Evolutionary conservation across 1,140 invertebrate species (phyloP), one percentile per base, ranked within the genome.

Genomic region (Copidosoma floridanum): DNA sequence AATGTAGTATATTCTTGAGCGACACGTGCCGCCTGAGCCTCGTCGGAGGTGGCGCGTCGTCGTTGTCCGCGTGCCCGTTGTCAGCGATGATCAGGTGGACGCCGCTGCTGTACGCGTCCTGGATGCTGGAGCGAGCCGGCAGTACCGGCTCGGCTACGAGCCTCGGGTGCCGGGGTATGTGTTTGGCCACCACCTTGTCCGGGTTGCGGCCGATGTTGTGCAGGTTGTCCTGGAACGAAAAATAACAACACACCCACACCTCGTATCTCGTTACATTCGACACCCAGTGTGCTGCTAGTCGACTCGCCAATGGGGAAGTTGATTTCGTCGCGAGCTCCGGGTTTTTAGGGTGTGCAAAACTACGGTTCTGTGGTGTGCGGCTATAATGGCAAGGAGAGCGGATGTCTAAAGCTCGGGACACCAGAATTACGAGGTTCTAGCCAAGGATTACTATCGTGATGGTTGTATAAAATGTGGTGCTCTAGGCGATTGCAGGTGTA

Each of bases 181-280:
- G 85, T 23, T 82, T 79, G 10, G 82, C 85, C 2, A 86, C 76
- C 65, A 88, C 89, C 76, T 93, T 93, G 76, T 92, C 90, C 0
- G 90, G 89, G 82, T 93, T 88, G 68, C 82, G 82, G 37, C 82
- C 85, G 66, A 83, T 83, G 67, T 85, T 83, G 73, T 82, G 86
- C 70, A 84, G 77, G 69, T 86, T 88, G 72, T 83, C 87, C 78
- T 86, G 77, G 32, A 68, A 80, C 51, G 57, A 55, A 51, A 41
- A 40, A 65, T 51, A 24, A 59, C n/a, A n/a, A n/a, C 24, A 61
- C 23, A 63, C 57, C 57, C 23, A 57, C 50, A 65, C 41, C 52
- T 50, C 56, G 47, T 63, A 54, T 60, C 37, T n/a, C 23, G 2
- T 16, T 57, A 35, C 54, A 21, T 58, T 52, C n/a, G 41, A 27